Conservation (phyloP, 2,797 vertebrate genomes). For the Xenopus petersii region DNA sequence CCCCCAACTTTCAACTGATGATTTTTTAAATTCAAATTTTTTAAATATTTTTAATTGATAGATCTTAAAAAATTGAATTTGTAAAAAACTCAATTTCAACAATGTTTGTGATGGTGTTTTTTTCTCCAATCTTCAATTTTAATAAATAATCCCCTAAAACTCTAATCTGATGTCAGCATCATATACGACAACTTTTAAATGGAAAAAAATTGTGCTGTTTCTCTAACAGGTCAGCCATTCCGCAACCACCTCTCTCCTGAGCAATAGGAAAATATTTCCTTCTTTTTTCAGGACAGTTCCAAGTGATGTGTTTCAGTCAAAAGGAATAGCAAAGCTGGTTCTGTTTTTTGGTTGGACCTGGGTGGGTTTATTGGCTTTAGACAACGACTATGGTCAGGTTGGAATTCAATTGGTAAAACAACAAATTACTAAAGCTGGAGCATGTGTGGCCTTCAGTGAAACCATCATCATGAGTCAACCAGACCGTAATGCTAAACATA, state of each 20-base stretch:
- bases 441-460: constrained; percentile 78
- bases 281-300: constrained; percentile 28
- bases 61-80: no score
- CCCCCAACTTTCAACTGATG: no score
- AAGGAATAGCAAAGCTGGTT: constrained; percentile 57
- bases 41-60: no score
- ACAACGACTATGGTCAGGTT: constrained; percentile 82
- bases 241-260: constrained; percentile 17
- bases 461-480: constrained; percentile 73
- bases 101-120: no score
- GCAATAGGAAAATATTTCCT: constrained; percentile 17
- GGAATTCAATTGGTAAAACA: constrained; percentile 80
- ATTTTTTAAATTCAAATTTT: no score
- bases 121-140: no score
- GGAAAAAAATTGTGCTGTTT: not conserved
- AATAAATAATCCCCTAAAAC: no score
- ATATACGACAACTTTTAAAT: no score
- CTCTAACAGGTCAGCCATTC: constrained; percentile 25
- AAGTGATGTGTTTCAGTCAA: constrained; percentile 24
- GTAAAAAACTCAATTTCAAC: no score
- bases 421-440: constrained; percentile 64
- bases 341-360: constrained; percentile 82
- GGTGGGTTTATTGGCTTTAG: constrained; percentile 75
- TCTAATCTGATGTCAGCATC: no score
- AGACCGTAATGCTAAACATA: constrained; percentile 66